Evolutionary conservation across 2,888 invertebrate species (phyloP), one percentile per base, ranked within the genome.

Genomic region (Tricholauxania praeusta): DNA sequence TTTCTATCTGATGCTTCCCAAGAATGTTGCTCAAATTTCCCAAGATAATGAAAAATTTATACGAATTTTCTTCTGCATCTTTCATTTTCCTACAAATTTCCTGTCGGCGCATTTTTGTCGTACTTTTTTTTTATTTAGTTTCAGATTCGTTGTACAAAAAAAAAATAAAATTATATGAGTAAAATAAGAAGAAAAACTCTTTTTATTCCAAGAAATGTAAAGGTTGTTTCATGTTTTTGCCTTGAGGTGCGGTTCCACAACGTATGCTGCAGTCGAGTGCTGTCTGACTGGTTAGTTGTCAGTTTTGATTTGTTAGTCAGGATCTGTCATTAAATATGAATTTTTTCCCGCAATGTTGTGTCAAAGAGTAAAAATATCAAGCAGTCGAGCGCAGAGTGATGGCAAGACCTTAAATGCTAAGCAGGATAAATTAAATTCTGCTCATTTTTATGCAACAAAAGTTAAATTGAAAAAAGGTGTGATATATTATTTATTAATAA

Each of bases 31-130:
- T 66, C 71, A 71, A 71, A 71, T 62, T 74, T 71, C 62, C 67
- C 67, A 71, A 55, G 57, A 71, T 71, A 71, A 63, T 71, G 71
- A 74, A 71, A 74, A 74, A 67, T 74, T 74, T 71, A 74, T 71
- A 62, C 49, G 73, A 64, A 47, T 71, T 64, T 55, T 70, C 49
- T 71, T 67, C n/a, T 48, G 15, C 28, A 7, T 67, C 22, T 55
- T 19, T 12, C 22, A 55, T 55, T 55, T n/a, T 55, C 22, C 22
- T 55, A 5, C 22, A 22, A 19, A 55, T 55, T 55, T 53, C n/a
- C 39, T 67, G 57, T 57, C 57, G 57, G 57, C 57, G 12, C 67
- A 28, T 65, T 65, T 52, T 65, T 57, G 57, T 39, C 28, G 52
- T 52, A 52, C 32, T 15, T 15, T 64, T 47, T 48, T 51, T 14